These are phyloP conservation scores for Bubalus kerabau DNA, from an alignment of 2,113 vertebrate genomes.

Conservation along the genomic window DNA sequence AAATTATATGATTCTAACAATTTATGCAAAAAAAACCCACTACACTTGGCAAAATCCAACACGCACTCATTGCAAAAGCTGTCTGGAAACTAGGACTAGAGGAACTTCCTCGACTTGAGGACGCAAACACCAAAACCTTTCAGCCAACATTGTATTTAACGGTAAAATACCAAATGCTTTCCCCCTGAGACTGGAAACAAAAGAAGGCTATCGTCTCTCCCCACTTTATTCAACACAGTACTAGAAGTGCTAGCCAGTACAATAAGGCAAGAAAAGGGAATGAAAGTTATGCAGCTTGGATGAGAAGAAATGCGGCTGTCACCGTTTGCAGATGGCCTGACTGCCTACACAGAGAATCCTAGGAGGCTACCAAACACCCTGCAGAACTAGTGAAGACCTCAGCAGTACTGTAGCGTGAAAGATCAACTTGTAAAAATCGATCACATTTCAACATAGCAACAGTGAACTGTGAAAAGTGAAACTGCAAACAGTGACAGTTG, in stretches of 20 bases:
- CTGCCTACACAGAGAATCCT: neutral
- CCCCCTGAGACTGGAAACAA: neutral
- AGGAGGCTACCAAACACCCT: neutral
- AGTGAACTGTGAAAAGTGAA: neutral
- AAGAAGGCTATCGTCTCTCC: neutral
- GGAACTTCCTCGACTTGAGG: neutral
- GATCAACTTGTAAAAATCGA: neutral
- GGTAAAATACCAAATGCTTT: neutral
- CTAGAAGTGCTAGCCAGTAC: neutral
- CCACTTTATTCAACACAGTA: neutral
- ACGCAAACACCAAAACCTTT: neutral
- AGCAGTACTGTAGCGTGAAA: accelerated
- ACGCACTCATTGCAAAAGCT: neutral
- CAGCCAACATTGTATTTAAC: neutral
- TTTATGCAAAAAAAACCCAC: neutral
- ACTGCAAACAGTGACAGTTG: neutral
- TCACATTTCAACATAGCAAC: neutral
- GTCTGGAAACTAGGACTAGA: neutral
- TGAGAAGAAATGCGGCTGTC: neutral
- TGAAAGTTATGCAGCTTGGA: neutral
- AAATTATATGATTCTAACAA: neutral
- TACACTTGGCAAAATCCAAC: neutral
- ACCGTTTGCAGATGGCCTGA: neutral
- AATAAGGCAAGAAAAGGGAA: neutral
- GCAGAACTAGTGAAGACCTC: neutral